Conservation (phyloP, 2,113 vertebrate species). For the Lampris megalopsis region DNA sequence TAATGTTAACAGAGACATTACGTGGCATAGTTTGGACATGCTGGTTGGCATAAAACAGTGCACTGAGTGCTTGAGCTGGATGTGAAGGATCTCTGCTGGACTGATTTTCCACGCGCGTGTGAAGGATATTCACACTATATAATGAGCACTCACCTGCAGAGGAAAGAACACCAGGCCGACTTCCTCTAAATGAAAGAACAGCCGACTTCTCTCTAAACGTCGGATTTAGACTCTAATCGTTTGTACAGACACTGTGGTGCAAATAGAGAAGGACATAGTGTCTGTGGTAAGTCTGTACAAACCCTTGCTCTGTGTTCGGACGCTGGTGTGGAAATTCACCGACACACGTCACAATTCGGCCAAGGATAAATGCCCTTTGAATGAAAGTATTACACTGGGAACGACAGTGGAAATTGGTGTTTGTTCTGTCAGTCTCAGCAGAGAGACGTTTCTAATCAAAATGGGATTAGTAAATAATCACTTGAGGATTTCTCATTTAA, state of each 20-base stretch:
- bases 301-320: not conserved
- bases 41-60: no score
- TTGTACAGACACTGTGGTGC: slow-evolving; percentile 11
- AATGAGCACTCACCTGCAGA: not conserved
- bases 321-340: not conserved
- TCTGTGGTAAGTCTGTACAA: slow-evolving; percentile 1
- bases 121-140: no score
- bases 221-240: slow-evolving; percentile 15
- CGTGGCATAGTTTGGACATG: no score
- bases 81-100: no score
- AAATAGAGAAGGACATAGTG: slow-evolving; percentile 1
- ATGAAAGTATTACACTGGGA: not conserved
- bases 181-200: slow-evolving; percentile 4
- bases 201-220: slow-evolving; percentile 12
- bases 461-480: slow-evolving; percentile 53
- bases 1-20: no score
- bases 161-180: not conserved
- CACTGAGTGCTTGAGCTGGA: no score
- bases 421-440: slow-evolving; percentile 33
- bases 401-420: slow-evolving; percentile 10
- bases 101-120: no score
- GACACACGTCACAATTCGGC: not conserved
- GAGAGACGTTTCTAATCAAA: slow-evolving; percentile 49
- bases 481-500: slow-evolving; percentile 17
- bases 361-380: not conserved